phyloP scores from a whole-genome alignment of 2,888 invertebrate species.

The Griposia aprilina region DNA sequence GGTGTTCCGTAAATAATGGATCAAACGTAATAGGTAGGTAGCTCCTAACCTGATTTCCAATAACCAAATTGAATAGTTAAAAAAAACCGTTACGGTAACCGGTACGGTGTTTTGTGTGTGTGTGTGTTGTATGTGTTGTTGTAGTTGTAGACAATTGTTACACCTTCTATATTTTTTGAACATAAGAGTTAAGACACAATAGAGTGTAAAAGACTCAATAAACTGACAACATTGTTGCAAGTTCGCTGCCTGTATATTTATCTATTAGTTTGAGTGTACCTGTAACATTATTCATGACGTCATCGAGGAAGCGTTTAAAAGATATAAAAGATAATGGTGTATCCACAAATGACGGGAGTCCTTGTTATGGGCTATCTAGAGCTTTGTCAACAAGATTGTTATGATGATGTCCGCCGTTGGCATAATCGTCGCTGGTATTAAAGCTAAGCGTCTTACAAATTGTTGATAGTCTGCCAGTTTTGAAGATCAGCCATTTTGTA shows the following conservation, averaged over 20 bases:
- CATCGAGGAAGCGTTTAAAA: conserved; percentile 53
- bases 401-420: conserved; percentile 26
- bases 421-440: conserved; percentile 36
- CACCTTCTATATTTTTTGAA: background rate
- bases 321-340: conserved; percentile 52
- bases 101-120: no score
- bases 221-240: background rate
- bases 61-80: no score
- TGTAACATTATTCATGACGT: conserved; percentile 33
- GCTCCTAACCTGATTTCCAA: no score
- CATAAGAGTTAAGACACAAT: background rate
- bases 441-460: conserved; percentile 29
- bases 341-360: conserved; percentile 50
- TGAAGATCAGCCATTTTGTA: conserved; percentile 6
- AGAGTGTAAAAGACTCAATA: background rate
- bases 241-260: background rate
- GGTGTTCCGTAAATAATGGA: no score
- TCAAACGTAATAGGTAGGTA: no score
- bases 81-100: no score
- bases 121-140: no score
- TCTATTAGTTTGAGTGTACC: background rate
- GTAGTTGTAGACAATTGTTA: background rate
- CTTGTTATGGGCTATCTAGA: conserved; percentile 42
- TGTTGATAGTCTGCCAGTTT: conserved; percentile 11
- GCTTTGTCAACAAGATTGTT: conserved; percentile 53